phyloP scores from a whole-genome alignment of 1,140 invertebrate genomes.

The Heterodera carotae region DNA sequence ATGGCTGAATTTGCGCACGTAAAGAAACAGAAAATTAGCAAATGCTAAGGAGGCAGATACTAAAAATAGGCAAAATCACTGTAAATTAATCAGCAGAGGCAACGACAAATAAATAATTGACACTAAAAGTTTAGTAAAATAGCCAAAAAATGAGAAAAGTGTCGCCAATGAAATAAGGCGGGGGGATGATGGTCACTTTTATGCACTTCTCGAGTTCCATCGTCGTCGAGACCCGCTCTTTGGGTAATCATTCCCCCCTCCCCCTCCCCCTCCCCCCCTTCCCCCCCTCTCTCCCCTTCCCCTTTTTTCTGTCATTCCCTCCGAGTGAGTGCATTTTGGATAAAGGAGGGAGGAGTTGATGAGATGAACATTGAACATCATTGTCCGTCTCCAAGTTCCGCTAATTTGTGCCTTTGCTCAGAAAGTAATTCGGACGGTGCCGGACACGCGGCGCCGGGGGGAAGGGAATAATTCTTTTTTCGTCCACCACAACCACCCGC shows the following conservation, averaged over 20 bases:
- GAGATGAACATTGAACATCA: constrained; percentile 4
- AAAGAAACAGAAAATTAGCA: not conserved
- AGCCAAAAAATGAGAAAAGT: not conserved
- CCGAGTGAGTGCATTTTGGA: not conserved
- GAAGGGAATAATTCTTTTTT: not conserved
- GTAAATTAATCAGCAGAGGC: too few species aligned
- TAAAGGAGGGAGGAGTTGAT: not conserved
- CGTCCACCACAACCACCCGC: not conserved
- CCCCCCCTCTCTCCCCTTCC: too few species aligned
- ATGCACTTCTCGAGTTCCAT: not conserved
- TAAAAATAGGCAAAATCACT: not conserved
- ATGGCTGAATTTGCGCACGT: not conserved
- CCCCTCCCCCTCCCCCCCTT: too few species aligned
- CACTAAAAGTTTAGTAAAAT: not conserved
- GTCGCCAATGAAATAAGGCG: not conserved
- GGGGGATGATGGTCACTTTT: not conserved
- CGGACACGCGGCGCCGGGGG: not conserved
- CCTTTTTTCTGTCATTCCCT: constrained; percentile 7
- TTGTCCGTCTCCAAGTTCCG: constrained; percentile 13
- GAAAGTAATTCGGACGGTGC: not conserved
- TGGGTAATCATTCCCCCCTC: not conserved
- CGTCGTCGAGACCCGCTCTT: not conserved
- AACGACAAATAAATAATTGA: too few species aligned
- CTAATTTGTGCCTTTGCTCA: not conserved
- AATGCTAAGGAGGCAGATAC: not conserved